Evolutionary conservation across 2,797 vertebrate genomes (phyloP).

Genomic region (Xenentodon cancila): DNA sequence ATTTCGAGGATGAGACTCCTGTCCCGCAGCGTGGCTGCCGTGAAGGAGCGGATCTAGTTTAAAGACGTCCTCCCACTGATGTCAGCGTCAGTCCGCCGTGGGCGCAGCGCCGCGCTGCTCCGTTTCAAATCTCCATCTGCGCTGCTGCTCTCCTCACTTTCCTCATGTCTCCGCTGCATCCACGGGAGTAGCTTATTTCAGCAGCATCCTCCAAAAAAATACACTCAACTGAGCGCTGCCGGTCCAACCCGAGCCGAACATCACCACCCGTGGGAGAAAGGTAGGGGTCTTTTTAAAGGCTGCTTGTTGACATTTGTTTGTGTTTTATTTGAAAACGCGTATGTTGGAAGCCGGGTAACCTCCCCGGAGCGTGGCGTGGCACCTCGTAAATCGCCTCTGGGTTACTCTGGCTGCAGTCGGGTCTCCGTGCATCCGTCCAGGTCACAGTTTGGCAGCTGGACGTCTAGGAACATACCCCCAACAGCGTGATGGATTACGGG

Average conservation of each 20-base stretch:
- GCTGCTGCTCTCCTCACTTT: slow-evolving; percentile 57
- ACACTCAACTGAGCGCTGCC: slow-evolving; percentile 30
- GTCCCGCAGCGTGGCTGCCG: too few relatives aligned
- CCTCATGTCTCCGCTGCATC: slow-evolving; percentile 41
- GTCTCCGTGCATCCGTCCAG: slow-evolving; percentile 19
- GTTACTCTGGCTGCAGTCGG: slow-evolving; percentile 37
- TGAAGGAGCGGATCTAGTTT: too few relatives aligned
- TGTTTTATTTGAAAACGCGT: slow-evolving; percentile 6
- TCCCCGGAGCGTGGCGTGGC: slow-evolving; percentile 5
- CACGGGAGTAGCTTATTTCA: slow-evolving; percentile 49
- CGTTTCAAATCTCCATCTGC: slow-evolving; percentile 59
- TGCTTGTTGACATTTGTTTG: neutral
- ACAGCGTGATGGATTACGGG: slow-evolving; percentile 24
- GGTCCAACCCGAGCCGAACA: slow-evolving; percentile 32
- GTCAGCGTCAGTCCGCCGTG: slow-evolving; percentile 1
- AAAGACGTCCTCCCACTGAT: too few relatives aligned
- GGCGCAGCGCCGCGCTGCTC: slow-evolving; percentile 47
- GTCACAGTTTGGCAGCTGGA: slow-evolving; percentile 37
- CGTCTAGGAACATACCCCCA: neutral
- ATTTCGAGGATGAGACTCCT: too few relatives aligned
- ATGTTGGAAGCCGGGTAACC: slow-evolving; percentile 12
- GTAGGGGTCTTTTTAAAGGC: slow-evolving; percentile 54
- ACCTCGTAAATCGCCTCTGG: neutral
- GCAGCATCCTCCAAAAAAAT: slow-evolving; percentile 23
- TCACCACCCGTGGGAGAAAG: slow-evolving; percentile 44